A percentile compares a stretch with the other conserved stretches of the same genome.
These are phyloP conservation scores for Euzophera pinguis DNA, from an alignment of 2,888 invertebrate genomes.

Conservation along the genomic window DNA sequence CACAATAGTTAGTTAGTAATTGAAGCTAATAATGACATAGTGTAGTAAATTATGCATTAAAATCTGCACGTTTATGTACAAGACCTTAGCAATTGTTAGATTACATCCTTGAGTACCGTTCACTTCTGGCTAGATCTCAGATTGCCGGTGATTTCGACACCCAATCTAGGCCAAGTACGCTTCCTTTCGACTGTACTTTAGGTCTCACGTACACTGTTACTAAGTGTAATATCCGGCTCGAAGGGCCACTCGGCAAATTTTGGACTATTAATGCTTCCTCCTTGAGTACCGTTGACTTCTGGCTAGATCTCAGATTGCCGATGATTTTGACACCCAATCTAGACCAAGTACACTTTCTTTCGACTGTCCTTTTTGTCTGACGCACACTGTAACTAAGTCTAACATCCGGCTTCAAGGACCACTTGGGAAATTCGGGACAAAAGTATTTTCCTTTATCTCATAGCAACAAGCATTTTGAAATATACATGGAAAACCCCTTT, in stretches of 20 bases:
- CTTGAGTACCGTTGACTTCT: slow-evolving; percentile 39
- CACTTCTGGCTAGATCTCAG: slow-evolving; percentile 42
- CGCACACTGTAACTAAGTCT: neutral
- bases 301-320: slow-evolving; percentile 39
- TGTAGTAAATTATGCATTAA: neutral
- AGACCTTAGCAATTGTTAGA: slow-evolving; percentile 31
- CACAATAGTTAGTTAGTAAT: too few species aligned
- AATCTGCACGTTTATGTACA: slow-evolving; percentile 21
- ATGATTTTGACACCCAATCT: slow-evolving; percentile 43
- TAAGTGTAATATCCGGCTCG: neutral
- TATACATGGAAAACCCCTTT: too few species aligned
- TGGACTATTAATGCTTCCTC: too few species aligned
- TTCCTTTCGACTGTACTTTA: slow-evolving; percentile 44
- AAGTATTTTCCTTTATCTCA: too few species aligned
- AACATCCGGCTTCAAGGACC: neutral
- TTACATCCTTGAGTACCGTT: slow-evolving; percentile 44
- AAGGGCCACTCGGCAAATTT: too few species aligned
- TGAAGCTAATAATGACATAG: neutral
- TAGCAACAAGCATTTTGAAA: too few species aligned
- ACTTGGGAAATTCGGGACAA: too few species aligned
- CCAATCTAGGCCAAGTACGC: slow-evolving; percentile 62
- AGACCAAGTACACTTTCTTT: slow-evolving; percentile 71
- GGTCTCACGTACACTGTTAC: neutral
- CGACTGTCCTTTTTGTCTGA: too few species aligned
- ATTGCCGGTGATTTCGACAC: slow-evolving; percentile 44